Conservation (phyloP, 92 coral and sea anemone genomes). For the Metridium senile region DNA sequence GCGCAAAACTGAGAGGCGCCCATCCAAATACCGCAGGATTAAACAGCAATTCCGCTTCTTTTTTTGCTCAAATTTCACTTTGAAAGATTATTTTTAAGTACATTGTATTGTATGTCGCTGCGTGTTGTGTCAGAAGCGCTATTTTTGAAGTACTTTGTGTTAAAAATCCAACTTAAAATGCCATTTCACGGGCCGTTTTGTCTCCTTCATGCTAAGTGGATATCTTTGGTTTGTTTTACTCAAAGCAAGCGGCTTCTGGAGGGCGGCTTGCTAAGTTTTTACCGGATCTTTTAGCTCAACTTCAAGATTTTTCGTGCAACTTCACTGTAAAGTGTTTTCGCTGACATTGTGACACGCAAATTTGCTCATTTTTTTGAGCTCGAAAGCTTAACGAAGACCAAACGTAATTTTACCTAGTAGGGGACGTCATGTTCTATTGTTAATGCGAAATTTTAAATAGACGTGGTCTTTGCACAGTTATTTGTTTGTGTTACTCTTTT, state of each 20-base stretch:
- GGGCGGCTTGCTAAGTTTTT: conserved; percentile 10
- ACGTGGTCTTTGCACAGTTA: no score
- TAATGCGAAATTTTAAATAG: no score
- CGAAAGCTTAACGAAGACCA: no score
- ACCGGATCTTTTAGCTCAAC: conserved; percentile 1
- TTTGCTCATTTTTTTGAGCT: no score
- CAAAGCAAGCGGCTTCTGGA: neutral
- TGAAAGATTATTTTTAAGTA: neutral
- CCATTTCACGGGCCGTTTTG: neutral
- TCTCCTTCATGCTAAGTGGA: neutral
- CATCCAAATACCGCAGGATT: neutral
- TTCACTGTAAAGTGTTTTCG: neutral
- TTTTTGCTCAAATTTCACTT: neutral
- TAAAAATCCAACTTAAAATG: neutral
- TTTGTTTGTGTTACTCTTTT: no score
- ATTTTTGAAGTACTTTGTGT: neutral
- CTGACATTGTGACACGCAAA: no score
- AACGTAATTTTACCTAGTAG: no score
- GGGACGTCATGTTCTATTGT: no score
- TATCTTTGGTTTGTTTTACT: neutral
- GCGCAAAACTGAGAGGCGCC: neutral
- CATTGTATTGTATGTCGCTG: neutral
- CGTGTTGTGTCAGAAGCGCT: neutral
- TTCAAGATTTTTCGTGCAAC: neutral
- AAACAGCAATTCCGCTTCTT: neutral